Evolutionary conservation across 2,888 invertebrate genomes (phyloP), one percentile per base, ranked within the genome.

Genomic region (Miltochrista miniata): DNA sequence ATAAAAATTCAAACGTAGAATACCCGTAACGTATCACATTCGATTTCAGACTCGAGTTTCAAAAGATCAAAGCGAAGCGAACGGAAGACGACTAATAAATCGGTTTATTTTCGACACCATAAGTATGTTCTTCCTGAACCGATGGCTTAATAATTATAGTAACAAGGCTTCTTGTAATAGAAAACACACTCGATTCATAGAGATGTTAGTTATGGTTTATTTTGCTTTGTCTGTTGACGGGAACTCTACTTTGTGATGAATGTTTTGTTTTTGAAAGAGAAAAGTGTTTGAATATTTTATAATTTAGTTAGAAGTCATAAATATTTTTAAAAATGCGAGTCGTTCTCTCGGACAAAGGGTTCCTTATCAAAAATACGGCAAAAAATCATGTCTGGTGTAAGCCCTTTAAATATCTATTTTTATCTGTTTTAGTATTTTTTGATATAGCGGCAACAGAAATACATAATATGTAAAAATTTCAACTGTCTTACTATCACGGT

Each of bases 41-140:
- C 13, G 24, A 43, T 43, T 1, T 38, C 29, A 14, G 35, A 40
- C 14, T 47, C 14, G 29, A 36, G 41, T 43, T 54, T 44, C 44
- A 18, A 38, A 36, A 71, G 56, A 63, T 71, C 71, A 71, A 71
- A 71, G 70, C 15, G n/a, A 30, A 34, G 24, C 40, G 41, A 30
- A 14, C 57, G 70, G 70, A 70, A 69, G 68, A 59, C 45, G 56
- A 59, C 59, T 37, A 64, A 73, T 73, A 73, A 69, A 69, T 66
- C 45, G 14, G 15, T 57, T 49, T 64, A 67, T 66, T 67, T 66
- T 67, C 54, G 59, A 61, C 67, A 43, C 45, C 51, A 51, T 67
- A 70, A 71, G 71, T 71, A 70, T 48, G 14, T 24, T 24, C 63
- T 68, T 71, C 71, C 71, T 70, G 42, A 18, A 13, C 24, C 35